Evolutionary conservation across 1,140 invertebrate species (phyloP), one percentile per base, ranked within the genome.

Genomic region (Leptoteleia sp.): DNA sequence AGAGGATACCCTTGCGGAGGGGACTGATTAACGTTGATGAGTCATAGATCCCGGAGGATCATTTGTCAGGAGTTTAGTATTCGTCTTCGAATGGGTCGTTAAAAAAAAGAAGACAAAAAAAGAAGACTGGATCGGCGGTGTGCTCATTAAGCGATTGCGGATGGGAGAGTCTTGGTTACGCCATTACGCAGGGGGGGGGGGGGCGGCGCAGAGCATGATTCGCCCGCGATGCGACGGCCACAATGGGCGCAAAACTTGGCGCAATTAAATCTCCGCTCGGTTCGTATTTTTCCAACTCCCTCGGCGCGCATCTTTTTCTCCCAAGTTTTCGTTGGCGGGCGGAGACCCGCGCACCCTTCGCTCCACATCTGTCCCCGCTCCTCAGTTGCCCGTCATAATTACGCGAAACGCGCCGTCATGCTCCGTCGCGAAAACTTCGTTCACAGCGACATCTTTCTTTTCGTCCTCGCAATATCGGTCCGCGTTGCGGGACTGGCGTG

Each of bases 321-420:
- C 37, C n/a, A 47, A 22, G n/a, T 50, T 48, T 59, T 48, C 54
- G 37, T 25, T 22, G 38, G 27, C 48, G 19, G 19, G 3, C 33
- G n/a, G n/a, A n/a, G 7, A 16, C 35, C 25, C 35, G 16, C 33
- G 3, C 19, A 2, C 19, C 19, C 1, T 1, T 38, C 8, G 8
- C 19, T 27, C 17, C 50, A 35, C 54, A 13, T 45, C 17, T 25
- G 6, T 38, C 40, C 50, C 25, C 4, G 27, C 50, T n/a, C n/a
- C n/a, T n/a, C n/a, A n/a, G n/a, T n/a, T 22, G 48, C 61, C 59
- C 62, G 42, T 76, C 61, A 76, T 64, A 76, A 76, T 76, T 76
- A 76, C 31, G 40, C 52, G 59, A 75, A 50, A 75, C 33, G 42
- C 59, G 19, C n/a, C 35, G 29, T 48, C 52, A 55, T 33, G 71